Percentiles rank a stretch among this genome's conserved stretches.
These are phyloP conservation scores for Glyphotaelius pellucidus DNA, from an alignment of 2,888 invertebrate genomes.

Conservation along the genomic window DNA sequence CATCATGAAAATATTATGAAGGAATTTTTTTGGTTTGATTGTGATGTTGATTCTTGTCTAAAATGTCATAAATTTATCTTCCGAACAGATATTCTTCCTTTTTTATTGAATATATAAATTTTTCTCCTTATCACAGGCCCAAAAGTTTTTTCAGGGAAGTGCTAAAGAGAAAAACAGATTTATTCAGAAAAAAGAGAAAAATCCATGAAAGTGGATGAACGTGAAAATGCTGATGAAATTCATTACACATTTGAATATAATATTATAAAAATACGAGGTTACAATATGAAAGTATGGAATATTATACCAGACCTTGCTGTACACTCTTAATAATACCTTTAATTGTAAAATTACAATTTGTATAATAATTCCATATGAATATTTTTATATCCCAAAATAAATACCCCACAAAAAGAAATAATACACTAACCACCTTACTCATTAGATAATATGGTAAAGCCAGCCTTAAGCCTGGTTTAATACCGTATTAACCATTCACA, in stretches of 20 bases:
- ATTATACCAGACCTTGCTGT: neutral
- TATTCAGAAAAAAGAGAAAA: too few species aligned
- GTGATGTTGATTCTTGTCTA: too few species aligned
- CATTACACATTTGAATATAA: neutral
- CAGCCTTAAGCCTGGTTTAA: too few species aligned
- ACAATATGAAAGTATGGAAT: neutral
- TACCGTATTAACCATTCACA: too few species aligned
- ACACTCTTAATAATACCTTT: neutral
- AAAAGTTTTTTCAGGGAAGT: too few species aligned
- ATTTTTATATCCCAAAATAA: neutral
- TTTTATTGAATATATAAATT: too few species aligned
- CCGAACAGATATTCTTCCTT: too few species aligned
- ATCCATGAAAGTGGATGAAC: neutral
- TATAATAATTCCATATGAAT: neutral
- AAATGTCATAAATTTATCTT: too few species aligned
- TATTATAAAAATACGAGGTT: neutral
- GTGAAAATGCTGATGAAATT: neutral
- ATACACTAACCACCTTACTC: neutral
- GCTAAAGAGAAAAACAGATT: too few species aligned
- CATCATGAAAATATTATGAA: neutral
- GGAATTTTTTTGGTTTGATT: neutral
- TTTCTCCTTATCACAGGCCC: too few species aligned
- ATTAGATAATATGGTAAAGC: too few species aligned
- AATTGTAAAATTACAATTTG: neutral
- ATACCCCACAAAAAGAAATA: neutral